These are phyloP conservation scores for Matsumurasca onukii DNA, from an alignment of 1,140 invertebrate species.

Conservation along the genomic window DNA sequence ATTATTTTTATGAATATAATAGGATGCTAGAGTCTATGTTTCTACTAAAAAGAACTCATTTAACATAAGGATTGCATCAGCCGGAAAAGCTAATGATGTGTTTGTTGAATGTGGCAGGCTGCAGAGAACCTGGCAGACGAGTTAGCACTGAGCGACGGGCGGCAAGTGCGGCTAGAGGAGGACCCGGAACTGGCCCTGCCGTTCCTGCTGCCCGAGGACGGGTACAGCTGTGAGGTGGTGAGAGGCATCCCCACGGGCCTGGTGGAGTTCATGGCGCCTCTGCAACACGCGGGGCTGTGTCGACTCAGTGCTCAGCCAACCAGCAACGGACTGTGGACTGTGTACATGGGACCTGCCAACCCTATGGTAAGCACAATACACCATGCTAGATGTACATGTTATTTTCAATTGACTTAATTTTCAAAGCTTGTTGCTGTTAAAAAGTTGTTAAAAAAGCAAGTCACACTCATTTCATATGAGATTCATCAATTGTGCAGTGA, in stretches of 20 bases:
- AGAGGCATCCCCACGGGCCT: conserved; percentile 83
- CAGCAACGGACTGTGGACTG: conserved; percentile 91
- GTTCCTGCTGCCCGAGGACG: conserved; percentile 94
- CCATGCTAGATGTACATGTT: too few relatives aligned
- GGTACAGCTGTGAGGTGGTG: conserved; percentile 96
- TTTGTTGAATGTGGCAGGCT: too few relatives aligned
- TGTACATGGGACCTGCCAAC: conserved; percentile 74
- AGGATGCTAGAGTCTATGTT: too few relatives aligned
- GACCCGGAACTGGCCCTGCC: conserved; percentile 85
- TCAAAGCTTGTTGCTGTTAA: too few relatives aligned
- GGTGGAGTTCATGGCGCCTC: conserved; percentile 86
- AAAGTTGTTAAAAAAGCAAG: too few relatives aligned
- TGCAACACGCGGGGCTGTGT: conserved; percentile 85
- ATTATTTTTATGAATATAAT: too few relatives aligned
- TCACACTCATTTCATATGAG: too few relatives aligned
- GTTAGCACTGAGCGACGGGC: conserved; percentile 84
- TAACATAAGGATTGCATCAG: too few relatives aligned
- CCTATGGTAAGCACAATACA: conserved; percentile 37
- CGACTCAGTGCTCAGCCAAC: conserved; percentile 86
- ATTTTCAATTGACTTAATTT: too few relatives aligned
- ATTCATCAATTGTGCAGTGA: too few relatives aligned
- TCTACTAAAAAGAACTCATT: too few relatives aligned
- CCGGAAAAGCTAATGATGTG: too few relatives aligned
- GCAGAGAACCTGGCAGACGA: conserved; percentile 94
- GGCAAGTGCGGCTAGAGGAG: conserved; percentile 80